Evolutionary conservation across 2,797 vertebrate species (phyloP).

Genomic region (Botia almorhae): DNA sequence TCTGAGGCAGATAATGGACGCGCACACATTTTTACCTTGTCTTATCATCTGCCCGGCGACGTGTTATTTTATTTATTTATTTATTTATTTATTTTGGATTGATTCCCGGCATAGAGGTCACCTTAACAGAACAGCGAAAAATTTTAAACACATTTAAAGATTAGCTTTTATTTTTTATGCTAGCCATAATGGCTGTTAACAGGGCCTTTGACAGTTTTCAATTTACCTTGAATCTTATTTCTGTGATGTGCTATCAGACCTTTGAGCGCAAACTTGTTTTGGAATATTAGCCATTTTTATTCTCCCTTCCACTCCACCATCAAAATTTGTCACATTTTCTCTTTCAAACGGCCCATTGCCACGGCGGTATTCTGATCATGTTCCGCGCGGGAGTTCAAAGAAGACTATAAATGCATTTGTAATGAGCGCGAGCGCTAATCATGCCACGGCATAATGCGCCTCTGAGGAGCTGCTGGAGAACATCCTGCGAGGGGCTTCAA

Average conservation of each 20-base stretch:
- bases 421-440: conserved; percentile 76
- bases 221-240: conserved; percentile 21
- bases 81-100: no score
- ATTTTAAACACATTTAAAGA: conserved; percentile 16
- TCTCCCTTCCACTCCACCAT: conserved; percentile 31
- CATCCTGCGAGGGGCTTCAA: conserved; percentile 76
- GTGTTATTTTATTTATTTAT: conserved; percentile 13
- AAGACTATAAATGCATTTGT: conserved; percentile 71
- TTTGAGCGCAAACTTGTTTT: conserved; percentile 8
- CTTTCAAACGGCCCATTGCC: conserved; percentile 51
- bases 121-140: background rate
- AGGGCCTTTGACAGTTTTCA: conserved; percentile 19
- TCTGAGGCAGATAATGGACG: conserved; percentile 35
- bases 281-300: conserved; percentile 18
- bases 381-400: conserved; percentile 75
- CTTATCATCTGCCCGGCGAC: conserved; percentile 14
- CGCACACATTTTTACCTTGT: conserved; percentile 7
- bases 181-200: conserved; percentile 20
- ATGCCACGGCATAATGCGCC: conserved; percentile 69
- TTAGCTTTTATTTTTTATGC: conserved; percentile 27
- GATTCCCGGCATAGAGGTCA: conserved; percentile 13
- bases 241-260: conserved; percentile 6
- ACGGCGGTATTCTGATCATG: conserved; percentile 67
- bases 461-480: conserved; percentile 71
- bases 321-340: conserved; percentile 45